phyloP scores from a whole-genome alignment of 2,797 vertebrate genomes.

The Loris lydekkerianus region DNA sequence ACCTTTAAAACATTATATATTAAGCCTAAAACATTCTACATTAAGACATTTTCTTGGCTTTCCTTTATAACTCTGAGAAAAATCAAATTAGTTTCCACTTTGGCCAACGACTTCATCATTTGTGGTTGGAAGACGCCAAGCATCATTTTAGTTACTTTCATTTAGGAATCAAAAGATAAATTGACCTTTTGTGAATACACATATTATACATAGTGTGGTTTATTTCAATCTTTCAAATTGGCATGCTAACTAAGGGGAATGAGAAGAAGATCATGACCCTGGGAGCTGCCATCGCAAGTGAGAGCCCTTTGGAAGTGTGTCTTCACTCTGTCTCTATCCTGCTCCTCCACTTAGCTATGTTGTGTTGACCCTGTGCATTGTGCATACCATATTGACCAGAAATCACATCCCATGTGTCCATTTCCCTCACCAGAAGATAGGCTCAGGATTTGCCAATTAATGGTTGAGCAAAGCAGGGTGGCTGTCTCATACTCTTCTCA shows the following conservation, averaged over 20 bases:
- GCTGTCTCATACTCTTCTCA: not conserved
- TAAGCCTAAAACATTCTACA: slow-evolving; percentile 62
- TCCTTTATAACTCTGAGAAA: slow-evolving; percentile 68
- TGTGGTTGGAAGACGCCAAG: slow-evolving; percentile 76
- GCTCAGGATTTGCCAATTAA: not conserved
- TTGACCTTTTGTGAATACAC: slow-evolving; percentile 57
- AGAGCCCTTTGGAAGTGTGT: not conserved
- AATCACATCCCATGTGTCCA: not conserved
- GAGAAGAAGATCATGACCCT: not conserved
- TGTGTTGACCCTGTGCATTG: not conserved
- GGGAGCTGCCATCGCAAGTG: not conserved
- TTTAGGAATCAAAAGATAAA: slow-evolving; percentile 74
- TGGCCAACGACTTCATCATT: slow-evolving; percentile 76
- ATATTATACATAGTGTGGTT: not conserved
- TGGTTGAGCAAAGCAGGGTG: not conserved
- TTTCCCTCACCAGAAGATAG: slow-evolving; percentile 20
- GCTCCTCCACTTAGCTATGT: not conserved
- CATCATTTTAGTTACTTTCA: slow-evolving; percentile 74
- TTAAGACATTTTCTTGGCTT: slow-evolving; percentile 80
- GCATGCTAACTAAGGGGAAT: not conserved
- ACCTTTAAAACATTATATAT: slow-evolving; percentile 50
- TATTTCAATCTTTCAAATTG: slow-evolving; percentile 56
- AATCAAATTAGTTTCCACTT: slow-evolving; percentile 82
- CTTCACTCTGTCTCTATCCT: not conserved
- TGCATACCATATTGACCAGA: not conserved